Conservation (phyloP, 2,797 vertebrate genomes). For the Hydrocynus forskahlii region DNA sequence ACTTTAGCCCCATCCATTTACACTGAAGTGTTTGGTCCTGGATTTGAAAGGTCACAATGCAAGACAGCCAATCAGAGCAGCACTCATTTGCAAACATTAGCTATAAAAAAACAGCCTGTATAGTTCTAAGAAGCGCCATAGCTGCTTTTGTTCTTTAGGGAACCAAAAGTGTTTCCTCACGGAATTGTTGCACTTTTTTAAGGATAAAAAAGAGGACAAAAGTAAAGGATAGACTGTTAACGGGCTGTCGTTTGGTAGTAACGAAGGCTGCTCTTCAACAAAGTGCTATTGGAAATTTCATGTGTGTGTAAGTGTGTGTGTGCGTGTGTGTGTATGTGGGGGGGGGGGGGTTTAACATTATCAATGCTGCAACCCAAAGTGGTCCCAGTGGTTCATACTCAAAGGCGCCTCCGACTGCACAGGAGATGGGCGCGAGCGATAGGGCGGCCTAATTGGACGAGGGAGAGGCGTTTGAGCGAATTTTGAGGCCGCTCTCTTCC, state of each 20-base stretch:
- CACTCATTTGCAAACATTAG: too few species aligned
- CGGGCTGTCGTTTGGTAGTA: conserved; percentile 18
- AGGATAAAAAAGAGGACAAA: not conserved
- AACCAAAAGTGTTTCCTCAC: too few species aligned
- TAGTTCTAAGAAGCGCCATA: too few species aligned
- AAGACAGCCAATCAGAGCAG: too few species aligned
- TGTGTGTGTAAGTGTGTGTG: conserved; percentile 26
- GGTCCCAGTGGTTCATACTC: conserved; percentile 10
- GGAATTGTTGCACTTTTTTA: too few species aligned
- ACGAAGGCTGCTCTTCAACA: conserved; percentile 57
- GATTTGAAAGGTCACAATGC: too few species aligned
- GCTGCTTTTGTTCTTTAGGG: too few species aligned
- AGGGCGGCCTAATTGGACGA: conserved; percentile 75
- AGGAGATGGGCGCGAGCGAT: conserved; percentile 67
- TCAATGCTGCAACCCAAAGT: conserved; percentile 31
- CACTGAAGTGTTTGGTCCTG: too few species aligned
- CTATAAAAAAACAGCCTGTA: too few species aligned
- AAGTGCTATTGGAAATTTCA: conserved; percentile 74
- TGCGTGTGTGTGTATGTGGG: too few species aligned
- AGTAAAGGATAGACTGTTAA: not conserved
- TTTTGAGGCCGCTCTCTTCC: conserved; percentile 77
- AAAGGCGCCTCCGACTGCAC: conserved; percentile 50
- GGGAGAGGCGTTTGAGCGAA: conserved; percentile 73
- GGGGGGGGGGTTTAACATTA: conserved; percentile 28
- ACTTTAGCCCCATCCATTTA: too few species aligned